Conservation (phyloP, 2,797 vertebrate genomes). For the Acanthurus lineatus region DNA sequence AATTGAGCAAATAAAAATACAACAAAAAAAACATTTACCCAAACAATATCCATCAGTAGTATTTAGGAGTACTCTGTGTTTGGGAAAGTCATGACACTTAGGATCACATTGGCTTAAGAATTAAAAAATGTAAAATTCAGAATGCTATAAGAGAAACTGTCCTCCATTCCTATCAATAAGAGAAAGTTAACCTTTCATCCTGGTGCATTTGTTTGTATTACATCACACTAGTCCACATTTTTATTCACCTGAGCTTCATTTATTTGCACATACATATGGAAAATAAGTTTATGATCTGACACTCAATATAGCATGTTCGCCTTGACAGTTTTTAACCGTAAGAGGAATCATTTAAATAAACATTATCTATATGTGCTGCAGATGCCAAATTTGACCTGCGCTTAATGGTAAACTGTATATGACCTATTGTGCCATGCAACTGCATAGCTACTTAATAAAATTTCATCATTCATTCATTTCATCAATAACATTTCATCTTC, state of each 20-base stretch:
- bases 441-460: background rate
- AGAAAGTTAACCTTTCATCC: background rate
- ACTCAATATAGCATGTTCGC: background rate
- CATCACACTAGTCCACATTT: background rate
- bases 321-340: background rate
- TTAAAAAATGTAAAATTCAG: background rate
- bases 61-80: background rate
- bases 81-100: background rate
- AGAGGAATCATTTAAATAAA: no score
- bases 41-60: conserved; percentile 1
- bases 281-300: no score
- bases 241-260: background rate
- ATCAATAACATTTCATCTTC: background rate
- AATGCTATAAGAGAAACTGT: background rate
- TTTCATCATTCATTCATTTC: no score
- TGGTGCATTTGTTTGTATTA: background rate
- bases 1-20: conserved; percentile 13
- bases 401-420: background rate
- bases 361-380: background rate
- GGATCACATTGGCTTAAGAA: background rate
- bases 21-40: conserved; percentile 14
- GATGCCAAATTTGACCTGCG: background rate
- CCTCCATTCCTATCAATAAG: background rate
- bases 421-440: background rate
- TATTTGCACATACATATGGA: no score